Percentiles rank a stretch among this genome's conserved stretches.
phyloP scores from a whole-genome alignment of 2,888 invertebrate species.

The Erannis defoliaria region DNA sequence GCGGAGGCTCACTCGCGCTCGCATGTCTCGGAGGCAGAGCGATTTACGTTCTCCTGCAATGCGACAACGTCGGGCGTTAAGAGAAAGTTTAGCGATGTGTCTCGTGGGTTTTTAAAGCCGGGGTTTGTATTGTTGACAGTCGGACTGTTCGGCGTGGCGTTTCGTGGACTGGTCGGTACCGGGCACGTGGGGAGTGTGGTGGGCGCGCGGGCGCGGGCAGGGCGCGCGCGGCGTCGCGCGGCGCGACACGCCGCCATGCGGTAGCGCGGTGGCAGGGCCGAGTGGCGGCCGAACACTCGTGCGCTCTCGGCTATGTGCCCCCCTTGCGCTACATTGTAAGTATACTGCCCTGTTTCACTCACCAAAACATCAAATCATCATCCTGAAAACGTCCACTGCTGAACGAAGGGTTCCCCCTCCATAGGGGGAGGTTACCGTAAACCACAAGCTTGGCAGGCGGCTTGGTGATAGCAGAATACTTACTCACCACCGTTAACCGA shows the following conservation, averaged over 20 bases:
- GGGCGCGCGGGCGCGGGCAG: slow-evolving; percentile 61
- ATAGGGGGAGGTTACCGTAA: too few species aligned
- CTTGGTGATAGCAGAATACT: too few species aligned
- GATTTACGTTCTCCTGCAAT: slow-evolving; percentile 72
- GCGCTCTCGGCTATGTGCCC: slow-evolving; percentile 86
- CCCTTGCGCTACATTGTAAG: slow-evolving; percentile 84
- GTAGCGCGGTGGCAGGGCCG: slow-evolving; percentile 75
- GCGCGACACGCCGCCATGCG: slow-evolving; percentile 63
- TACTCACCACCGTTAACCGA: too few species aligned
- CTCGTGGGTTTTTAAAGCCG: slow-evolving; percentile 19
- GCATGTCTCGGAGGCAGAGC: slow-evolving; percentile 31
- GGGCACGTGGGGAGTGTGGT: slow-evolving; percentile 54
- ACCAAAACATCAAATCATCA: neutral
- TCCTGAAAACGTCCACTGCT: too few species aligned
- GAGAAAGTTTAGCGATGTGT: slow-evolving; percentile 39
- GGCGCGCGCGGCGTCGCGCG: slow-evolving; percentile 69
- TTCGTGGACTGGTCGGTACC: slow-evolving; percentile 69
- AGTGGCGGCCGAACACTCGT: slow-evolving; percentile 77
- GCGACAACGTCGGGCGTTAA: slow-evolving; percentile 68
- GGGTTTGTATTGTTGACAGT: slow-evolving; percentile 74
- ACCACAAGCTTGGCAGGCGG: too few species aligned
- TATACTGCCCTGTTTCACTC: slow-evolving; percentile 49
- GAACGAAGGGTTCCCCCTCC: too few species aligned
- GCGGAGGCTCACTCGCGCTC: slow-evolving; percentile 18
- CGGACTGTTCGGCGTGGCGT: slow-evolving; percentile 79